phyloP scores from a whole-genome alignment of 2,113 vertebrate genomes.

The Psettodes erumei region DNA sequence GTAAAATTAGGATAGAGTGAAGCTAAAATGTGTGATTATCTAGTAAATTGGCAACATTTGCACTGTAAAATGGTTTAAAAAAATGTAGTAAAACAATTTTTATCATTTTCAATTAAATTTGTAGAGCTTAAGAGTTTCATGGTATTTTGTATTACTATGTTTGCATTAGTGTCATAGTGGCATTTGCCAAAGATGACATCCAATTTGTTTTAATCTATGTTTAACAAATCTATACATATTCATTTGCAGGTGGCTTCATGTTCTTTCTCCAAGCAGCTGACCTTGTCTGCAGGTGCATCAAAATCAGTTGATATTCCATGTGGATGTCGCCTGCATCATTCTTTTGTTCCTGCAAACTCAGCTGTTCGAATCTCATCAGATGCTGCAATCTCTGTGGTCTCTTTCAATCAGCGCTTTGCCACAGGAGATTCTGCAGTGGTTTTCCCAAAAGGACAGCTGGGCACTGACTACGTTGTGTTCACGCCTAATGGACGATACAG shows the following conservation, averaged over 20 bases:
- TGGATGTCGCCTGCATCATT: not conserved
- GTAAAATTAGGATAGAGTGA: too few relatives aligned
- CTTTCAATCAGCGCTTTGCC: not conserved
- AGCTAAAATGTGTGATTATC: too few relatives aligned
- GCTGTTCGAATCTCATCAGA: conserved; percentile 38
- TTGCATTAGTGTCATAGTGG: not conserved
- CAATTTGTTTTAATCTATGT: not conserved
- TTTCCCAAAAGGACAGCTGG: conserved; percentile 16
- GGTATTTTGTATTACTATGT: too few relatives aligned
- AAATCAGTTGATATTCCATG: conserved; percentile 18
- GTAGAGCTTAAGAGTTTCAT: too few relatives aligned
- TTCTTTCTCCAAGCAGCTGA: not conserved
- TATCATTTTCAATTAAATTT: too few relatives aligned
- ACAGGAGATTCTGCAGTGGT: conserved; percentile 31
- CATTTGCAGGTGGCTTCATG: conserved; percentile 26
- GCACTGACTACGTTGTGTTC: conserved; percentile 24
- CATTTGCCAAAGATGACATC: not conserved
- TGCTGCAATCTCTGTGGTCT: conserved; percentile 36
- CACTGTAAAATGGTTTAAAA: too few relatives aligned
- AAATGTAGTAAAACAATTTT: too few relatives aligned
- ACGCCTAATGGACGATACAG: accelerated
- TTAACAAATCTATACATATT: not conserved
- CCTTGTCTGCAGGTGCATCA: not conserved
- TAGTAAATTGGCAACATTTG: too few relatives aligned
- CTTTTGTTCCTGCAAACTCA: not conserved